Evolutionary conservation across 2,888 invertebrate genomes (phyloP).

Genomic region (Orchesellides sinensis): DNA sequence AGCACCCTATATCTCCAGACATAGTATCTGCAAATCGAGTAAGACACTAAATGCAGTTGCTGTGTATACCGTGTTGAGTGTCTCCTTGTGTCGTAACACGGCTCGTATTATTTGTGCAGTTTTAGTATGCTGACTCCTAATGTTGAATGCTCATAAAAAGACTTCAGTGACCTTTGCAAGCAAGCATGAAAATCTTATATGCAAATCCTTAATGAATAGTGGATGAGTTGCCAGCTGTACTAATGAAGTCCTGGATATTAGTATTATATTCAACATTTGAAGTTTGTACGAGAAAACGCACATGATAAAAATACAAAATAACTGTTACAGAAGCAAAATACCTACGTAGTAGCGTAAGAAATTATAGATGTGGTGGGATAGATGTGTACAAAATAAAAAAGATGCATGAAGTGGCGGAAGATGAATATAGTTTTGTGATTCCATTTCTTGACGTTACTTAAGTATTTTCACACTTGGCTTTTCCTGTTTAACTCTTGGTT

Average conservation of each 20-base stretch:
- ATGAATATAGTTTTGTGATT: too few relatives aligned
- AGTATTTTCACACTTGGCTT: too few relatives aligned
- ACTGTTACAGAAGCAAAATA: too few relatives aligned
- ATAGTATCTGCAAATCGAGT: conserved; percentile 47
- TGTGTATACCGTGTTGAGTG: background rate
- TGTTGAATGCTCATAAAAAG: conserved; percentile 37
- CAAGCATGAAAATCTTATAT: conserved; percentile 7
- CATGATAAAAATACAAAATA: too few relatives aligned
- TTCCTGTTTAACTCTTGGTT: too few relatives aligned
- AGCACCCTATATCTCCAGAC: conserved; percentile 53
- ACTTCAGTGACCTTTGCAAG: conserved; percentile 34
- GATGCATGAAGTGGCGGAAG: too few relatives aligned
- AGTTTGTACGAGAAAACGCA: too few relatives aligned
- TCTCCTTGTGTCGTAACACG: background rate
- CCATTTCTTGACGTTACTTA: too few relatives aligned
- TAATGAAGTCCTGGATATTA: background rate
- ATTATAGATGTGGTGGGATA: too few relatives aligned
- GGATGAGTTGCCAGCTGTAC: background rate
- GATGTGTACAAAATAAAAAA: too few relatives aligned
- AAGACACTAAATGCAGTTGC: conserved; percentile 17
- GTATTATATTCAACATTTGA: too few relatives aligned
- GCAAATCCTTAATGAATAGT: background rate
- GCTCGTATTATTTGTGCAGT: background rate
- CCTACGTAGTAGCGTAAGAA: too few relatives aligned
- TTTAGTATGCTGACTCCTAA: conserved; percentile 12